Percentiles rank a stretch among this genome's conserved stretches.
Conservation (phyloP, 2,797 vertebrate genomes). For the Alca torda region DNA sequence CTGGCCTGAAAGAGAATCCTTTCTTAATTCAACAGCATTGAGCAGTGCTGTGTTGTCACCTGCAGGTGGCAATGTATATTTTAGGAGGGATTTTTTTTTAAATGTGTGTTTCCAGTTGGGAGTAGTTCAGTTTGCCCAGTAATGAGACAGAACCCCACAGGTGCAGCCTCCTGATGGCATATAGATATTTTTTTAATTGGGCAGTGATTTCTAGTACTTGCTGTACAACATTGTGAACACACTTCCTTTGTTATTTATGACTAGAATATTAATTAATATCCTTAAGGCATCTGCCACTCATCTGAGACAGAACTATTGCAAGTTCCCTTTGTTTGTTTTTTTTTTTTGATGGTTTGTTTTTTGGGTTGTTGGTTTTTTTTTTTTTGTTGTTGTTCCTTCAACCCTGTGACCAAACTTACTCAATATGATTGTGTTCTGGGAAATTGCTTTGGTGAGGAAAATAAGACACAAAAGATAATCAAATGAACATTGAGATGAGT, state of each 20-base stretch:
- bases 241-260: not conserved
- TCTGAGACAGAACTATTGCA: not conserved
- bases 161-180: not conserved
- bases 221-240: not conserved
- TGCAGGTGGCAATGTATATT: constrained; percentile 50
- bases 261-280: not conserved
- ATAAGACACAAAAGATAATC: not conserved
- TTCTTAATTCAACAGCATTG: not conserved
- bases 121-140: not conserved
- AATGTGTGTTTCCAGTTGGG: not conserved
- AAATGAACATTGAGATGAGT: not conserved
- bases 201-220: not conserved
- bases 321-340: not conserved
- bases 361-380: too few relatives aligned
- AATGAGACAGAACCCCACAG: not conserved
- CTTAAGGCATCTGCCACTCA: not conserved
- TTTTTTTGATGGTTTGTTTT: too few relatives aligned
- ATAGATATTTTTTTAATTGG: not conserved
- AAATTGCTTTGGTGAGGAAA: not conserved
- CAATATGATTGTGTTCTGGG: not conserved
- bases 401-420: not conserved
- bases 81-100: not conserved
- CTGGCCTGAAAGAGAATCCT: not conserved
- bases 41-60: constrained; percentile 11
- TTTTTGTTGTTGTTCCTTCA: too few relatives aligned